A percentile compares a stretch with the other conserved stretches of the same genome.
Evolutionary conservation across 2,888 invertebrate genomes (phyloP).

Genomic region (Pelosia muscerda): DNA sequence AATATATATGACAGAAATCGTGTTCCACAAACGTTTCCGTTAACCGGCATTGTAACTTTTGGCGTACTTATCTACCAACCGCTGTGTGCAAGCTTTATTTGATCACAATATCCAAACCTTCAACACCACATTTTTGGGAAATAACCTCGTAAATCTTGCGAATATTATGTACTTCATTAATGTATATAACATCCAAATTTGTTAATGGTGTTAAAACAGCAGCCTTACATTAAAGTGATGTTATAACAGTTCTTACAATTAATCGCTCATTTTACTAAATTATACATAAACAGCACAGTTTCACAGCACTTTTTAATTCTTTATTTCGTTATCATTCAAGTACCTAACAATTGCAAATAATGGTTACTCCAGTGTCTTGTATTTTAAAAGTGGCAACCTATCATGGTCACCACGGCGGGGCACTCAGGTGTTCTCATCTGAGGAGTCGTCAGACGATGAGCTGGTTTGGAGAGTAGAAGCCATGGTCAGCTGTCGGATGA

Average conservation of each 20-base stretch:
- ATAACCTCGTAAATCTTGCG: neutral
- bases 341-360: conserved; percentile 26
- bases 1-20: too few relatives aligned
- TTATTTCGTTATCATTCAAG: conserved; percentile 25
- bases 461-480: conserved; percentile 88
- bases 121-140: neutral
- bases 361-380: conserved; percentile 75
- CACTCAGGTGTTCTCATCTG: conserved; percentile 85
- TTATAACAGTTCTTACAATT: conserved; percentile 16
- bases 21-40: too few relatives aligned
- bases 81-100: neutral
- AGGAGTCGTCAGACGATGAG: conserved; percentile 87
- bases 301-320: conserved; percentile 69
- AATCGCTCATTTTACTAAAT: conserved; percentile 28
- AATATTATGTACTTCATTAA: neutral
- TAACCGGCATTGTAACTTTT: too few relatives aligned
- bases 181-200: neutral
- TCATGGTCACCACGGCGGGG: conserved; percentile 83
- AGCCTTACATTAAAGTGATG: conserved; percentile 22
- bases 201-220: conserved; percentile 13
- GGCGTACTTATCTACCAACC: too few relatives aligned
- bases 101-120: neutral
- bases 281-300: conserved; percentile 59
- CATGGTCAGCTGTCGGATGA: conserved; percentile 87
- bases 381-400: conserved; percentile 83